These are phyloP conservation scores for Isaurus tuberculatus DNA, from an alignment of 92 coral and sea anemone genomes.

Conservation along the genomic window DNA sequence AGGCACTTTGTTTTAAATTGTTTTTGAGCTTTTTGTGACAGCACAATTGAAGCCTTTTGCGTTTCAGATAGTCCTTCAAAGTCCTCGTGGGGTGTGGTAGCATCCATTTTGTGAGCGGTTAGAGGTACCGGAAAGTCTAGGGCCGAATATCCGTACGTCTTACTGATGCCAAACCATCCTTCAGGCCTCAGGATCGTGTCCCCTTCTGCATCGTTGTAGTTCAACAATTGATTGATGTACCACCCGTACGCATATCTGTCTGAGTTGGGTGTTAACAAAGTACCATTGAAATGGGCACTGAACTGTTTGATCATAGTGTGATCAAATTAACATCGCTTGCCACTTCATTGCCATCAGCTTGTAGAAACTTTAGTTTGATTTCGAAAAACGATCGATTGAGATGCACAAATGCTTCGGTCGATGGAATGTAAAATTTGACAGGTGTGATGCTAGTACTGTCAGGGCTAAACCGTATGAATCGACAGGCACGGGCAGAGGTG, in stretches of 20 bases:
- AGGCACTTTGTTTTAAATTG: background rate
- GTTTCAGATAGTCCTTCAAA: background rate
- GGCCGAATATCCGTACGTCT: background rate
- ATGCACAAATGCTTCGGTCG: background rate
- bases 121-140: background rate
- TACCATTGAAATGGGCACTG: background rate
- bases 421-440: background rate
- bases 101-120: slow-evolving; percentile 4
- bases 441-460: background rate
- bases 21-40: slow-evolving; percentile 1
- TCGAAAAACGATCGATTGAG: background rate
- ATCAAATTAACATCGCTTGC: background rate
- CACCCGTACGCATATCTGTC: background rate
- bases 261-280: slow-evolving; percentile 2
- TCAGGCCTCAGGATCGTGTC: slow-evolving; percentile 1
- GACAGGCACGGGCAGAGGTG: background rate
- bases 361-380: background rate
- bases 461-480: background rate
- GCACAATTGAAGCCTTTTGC: slow-evolving; percentile 3
- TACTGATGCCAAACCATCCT: background rate
- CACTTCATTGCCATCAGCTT: background rate
- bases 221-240: background rate
- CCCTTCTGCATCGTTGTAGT: background rate
- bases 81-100: background rate
- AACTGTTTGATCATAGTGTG: slow-evolving; percentile 8